Conservation (phyloP, 2,888 invertebrate genomes). For the Keiferia lycopersicella region DNA sequence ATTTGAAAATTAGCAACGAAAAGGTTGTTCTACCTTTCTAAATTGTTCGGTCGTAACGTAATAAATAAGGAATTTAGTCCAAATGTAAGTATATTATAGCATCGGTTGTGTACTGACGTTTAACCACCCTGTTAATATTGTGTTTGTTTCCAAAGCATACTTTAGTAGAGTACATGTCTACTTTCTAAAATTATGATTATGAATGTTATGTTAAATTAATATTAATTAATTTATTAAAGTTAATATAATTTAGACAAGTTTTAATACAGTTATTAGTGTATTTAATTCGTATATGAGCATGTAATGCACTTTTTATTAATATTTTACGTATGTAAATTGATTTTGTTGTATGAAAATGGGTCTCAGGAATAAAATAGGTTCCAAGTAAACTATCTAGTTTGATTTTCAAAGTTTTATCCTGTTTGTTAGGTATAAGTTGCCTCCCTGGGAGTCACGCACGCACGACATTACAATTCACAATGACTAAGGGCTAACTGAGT, state of each 20-base stretch:
- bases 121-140: conserved; percentile 40
- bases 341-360: conserved; percentile 63
- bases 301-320: conserved; percentile 70
- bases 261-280: background rate
- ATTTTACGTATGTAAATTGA: conserved; percentile 59
- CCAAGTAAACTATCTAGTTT: conserved; percentile 42
- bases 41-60: background rate
- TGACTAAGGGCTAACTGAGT: too few species aligned
- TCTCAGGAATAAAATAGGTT: conserved; percentile 62
- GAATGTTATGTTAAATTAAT: conserved; percentile 48
- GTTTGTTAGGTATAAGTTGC: background rate
- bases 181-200: conserved; percentile 36
- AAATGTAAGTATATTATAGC: background rate
- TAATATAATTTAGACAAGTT: conserved; percentile 37
- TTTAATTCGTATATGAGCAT: conserved; percentile 47
- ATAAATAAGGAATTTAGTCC: background rate
- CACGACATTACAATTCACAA: too few species aligned
- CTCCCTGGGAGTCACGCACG: too few species aligned
- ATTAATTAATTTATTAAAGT: conserved; percentile 58
- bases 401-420: background rate
- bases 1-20: background rate
- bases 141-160: conserved; percentile 52
- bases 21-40: conserved; percentile 2
- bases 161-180: conserved; percentile 34
- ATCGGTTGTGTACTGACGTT: conserved; percentile 9